Percentiles rank a stretch among this genome's conserved stretches.
phyloP scores from a whole-genome alignment of 2,888 invertebrate genomes.

The Netelia melanura region DNA sequence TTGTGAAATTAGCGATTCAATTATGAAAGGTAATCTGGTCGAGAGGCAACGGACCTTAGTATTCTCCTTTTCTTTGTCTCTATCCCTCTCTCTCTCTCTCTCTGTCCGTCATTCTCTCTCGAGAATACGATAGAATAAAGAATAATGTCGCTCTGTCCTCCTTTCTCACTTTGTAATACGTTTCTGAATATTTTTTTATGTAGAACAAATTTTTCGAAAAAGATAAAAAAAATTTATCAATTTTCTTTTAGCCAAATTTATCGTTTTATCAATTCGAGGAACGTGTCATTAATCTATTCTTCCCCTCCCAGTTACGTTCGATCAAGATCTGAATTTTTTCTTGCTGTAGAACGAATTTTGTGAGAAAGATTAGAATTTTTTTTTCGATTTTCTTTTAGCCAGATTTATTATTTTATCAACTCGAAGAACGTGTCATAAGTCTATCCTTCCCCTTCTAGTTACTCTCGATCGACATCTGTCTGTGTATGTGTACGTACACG shows the following conservation, averaged over 20 bases:
- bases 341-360: too few species aligned
- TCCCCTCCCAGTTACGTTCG: too few species aligned
- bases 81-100: too few species aligned
- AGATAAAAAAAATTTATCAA: too few species aligned
- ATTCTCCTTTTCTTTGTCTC: too few species aligned
- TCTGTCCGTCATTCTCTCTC: conserved; percentile 50
- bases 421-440: conserved; percentile 37
- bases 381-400: not conserved
- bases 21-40: conserved; percentile 67
- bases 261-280: too few species aligned
- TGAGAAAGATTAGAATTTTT: too few species aligned
- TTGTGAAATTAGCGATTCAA: conserved; percentile 66
- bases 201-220: too few species aligned
- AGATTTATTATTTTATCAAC: not conserved
- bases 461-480: conserved; percentile 2
- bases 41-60: conserved; percentile 56
- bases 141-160: not conserved
- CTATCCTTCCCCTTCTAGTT: not conserved
- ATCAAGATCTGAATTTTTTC: too few species aligned
- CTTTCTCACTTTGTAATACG: not conserved
- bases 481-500: conserved; percentile 8
- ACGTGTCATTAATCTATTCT: too few species aligned
- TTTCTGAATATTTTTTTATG: not conserved
- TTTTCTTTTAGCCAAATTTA: too few species aligned
- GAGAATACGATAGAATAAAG: conserved; percentile 37